Evolutionary conservation across 1,140 invertebrate genomes (phyloP), one percentile per base, ranked within the genome.

Genomic region (Macrocentrus cingulum): DNA sequence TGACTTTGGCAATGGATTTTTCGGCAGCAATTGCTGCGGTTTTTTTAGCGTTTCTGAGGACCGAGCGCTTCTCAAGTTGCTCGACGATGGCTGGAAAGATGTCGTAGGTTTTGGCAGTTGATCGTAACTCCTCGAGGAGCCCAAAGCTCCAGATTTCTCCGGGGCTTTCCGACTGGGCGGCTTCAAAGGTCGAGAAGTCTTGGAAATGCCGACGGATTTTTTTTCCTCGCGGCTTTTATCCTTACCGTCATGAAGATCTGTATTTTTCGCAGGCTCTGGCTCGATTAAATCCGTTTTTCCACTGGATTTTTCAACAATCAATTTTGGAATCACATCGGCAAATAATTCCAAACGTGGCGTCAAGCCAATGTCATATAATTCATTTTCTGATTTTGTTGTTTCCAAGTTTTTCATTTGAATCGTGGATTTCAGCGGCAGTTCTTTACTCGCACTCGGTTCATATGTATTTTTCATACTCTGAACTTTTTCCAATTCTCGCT

Each of bases 271-370:
- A 44, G 3, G 34, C 56, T 55, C 8, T 65, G 57, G 32, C 51
- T 13, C 36, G 56, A 29, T 60, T 61, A 22, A 16, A 49, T 60
- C 22, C 7, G 32, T 18, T 51, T n/a, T 59, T 41, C 73, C 74
- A 18, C 41, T 66, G 0, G 70, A 62, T 36, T 69, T 79, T 56
- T 79, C 75, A 8, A 75, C 76, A 1, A 77, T 67, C 0, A 80
- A 49, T 60, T 79, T 80, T 0, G 76, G 76, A 56, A 80, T 79
- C 1, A 67, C 67, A 54, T 80, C 75, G 1, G 75, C 77, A 55
- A 80, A 79, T 8, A 80, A 42, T 54, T 77, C 76, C 20, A 80
- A 61, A 56, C 77, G 62, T 1, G 77, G 77, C 0, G 77, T 79
- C 0, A 79, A 62, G 16, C 69, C 75, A 19, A 80, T 68, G 0